phyloP scores from a whole-genome alignment of 2,888 invertebrate genomes.

The Tortricodes alternella region DNA sequence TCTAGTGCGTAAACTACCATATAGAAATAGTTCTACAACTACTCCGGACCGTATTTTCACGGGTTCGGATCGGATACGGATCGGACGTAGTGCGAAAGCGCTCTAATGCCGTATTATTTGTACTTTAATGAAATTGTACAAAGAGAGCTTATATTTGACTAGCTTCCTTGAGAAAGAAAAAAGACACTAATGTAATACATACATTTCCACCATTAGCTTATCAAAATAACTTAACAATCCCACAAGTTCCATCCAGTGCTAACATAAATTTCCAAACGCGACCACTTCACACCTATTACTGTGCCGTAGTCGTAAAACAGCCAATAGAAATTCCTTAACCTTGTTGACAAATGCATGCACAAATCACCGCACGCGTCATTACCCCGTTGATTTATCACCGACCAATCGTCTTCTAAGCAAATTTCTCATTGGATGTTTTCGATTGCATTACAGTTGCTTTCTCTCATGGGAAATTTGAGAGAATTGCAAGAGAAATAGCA shows the following conservation, averaged over 20 bases:
- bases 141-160: no score
- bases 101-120: no score
- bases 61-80: no score
- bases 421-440: slow-evolving; percentile 42
- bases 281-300: background rate
- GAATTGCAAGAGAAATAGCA: background rate
- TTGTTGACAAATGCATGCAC: slow-evolving; percentile 15
- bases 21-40: no score
- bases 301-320: slow-evolving; percentile 1
- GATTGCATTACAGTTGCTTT: slow-evolving; percentile 39
- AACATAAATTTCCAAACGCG: background rate
- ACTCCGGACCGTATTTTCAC: no score
- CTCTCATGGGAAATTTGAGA: slow-evolving; percentile 21
- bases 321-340: slow-evolving; percentile 5
- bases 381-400: slow-evolving; percentile 20
- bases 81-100: no score
- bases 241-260: background rate
- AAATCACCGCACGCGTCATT: slow-evolving; percentile 40
- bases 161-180: no score
- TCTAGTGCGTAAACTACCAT: no score
- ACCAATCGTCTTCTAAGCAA: slow-evolving; percentile 41
- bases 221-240: no score
- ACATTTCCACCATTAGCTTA: no score
- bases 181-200: no score
- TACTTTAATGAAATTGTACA: no score